These are phyloP conservation scores for Pitangus sulphuratus DNA, from an alignment of 2,797 vertebrate genomes.

Conservation along the genomic window DNA sequence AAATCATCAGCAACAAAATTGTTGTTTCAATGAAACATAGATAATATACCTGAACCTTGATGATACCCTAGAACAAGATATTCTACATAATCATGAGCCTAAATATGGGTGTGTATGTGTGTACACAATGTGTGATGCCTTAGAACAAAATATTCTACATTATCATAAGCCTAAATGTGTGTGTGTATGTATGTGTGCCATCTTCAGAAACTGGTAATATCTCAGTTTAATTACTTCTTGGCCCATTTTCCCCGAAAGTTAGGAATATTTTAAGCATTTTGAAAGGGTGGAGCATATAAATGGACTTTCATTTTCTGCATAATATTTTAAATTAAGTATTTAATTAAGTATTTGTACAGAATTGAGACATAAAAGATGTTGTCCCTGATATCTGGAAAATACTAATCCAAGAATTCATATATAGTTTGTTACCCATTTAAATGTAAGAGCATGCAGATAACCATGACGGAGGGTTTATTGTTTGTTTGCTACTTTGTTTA, in stretches of 20 bases:
- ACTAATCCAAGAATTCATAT: not conserved
- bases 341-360: not conserved
- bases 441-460: not conserved
- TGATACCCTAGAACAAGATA: not conserved
- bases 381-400: not conserved
- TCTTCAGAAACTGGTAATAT: not conserved
- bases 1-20: not conserved
- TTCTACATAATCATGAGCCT: accelerated
- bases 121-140: not conserved
- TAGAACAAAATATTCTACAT: not conserved
- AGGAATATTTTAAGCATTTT: not conserved
- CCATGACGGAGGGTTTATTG: not conserved
- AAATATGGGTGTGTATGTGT: not conserved
- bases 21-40: not conserved
- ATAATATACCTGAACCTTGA: not conserved
- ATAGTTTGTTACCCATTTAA: not conserved
- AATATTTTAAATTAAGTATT: not conserved
- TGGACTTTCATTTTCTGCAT: not conserved
- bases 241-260: not conserved
- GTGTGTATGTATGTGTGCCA: too few species aligned
- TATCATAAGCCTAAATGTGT: accelerated
- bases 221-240: not conserved
- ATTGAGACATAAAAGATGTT: not conserved
- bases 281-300: not conserved
- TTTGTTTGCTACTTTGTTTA: not conserved